phyloP scores from a whole-genome alignment of 2,888 invertebrate genomes.

The Spodoptera exigua region DNA sequence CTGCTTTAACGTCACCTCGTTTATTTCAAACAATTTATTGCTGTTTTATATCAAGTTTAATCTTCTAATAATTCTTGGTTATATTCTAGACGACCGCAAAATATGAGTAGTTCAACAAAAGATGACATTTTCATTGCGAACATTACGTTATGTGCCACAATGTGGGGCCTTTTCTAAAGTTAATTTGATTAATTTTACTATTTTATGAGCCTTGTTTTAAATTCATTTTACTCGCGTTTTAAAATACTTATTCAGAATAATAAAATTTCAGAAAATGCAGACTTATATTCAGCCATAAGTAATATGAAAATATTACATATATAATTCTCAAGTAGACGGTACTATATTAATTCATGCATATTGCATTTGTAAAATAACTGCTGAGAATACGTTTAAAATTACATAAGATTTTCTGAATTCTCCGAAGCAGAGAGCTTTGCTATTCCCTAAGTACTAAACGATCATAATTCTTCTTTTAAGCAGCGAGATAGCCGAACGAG shows the following conservation, averaged over 20 bases:
- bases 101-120: slow-evolving; percentile 22
- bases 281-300: neutral
- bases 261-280: neutral
- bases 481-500: slow-evolving; percentile 24
- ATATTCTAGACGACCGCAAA: slow-evolving; percentile 45
- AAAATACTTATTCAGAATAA: slow-evolving; percentile 17
- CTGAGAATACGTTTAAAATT: neutral
- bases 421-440: slow-evolving; percentile 1
- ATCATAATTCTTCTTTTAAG: slow-evolving; percentile 22
- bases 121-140: slow-evolving; percentile 32
- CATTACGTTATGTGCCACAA: slow-evolving; percentile 28
- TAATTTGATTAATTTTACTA: slow-evolving; percentile 23
- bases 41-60: slow-evolving; percentile 34
- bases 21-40: slow-evolving; percentile 37
- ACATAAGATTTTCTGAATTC: neutral
- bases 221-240: slow-evolving; percentile 9
- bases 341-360: no score
- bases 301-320: slow-evolving; percentile 5
- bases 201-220: slow-evolving; percentile 19
- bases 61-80: slow-evolving; percentile 40
- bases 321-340: no score
- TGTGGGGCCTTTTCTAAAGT: slow-evolving; percentile 19
- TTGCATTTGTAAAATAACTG: neutral
- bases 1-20: slow-evolving; percentile 26
- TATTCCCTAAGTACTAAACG: slow-evolving; percentile 7